A percentile compares a stretch with the other conserved stretches of the same genome.
These are phyloP conservation scores for Phalacrocorax brasilianus DNA, from an alignment of 2,113 vertebrate genomes.

Conservation along the genomic window DNA sequence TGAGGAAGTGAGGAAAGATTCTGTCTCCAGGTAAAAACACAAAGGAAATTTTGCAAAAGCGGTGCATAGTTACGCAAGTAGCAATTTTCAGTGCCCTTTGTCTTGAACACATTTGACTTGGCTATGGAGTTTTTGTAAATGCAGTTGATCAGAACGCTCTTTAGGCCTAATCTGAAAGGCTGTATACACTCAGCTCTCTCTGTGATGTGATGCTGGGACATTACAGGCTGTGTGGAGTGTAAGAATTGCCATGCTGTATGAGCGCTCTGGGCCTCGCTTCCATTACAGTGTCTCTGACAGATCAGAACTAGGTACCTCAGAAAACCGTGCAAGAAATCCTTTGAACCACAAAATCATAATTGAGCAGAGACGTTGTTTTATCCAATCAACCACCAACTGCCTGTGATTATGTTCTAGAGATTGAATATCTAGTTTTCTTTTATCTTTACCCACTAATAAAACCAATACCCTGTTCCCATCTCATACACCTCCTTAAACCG, in stretches of 20 bases:
- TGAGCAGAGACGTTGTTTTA: neutral
- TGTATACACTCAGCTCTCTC: accelerated
- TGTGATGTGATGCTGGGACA: neutral
- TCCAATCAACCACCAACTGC: neutral
- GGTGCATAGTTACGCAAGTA: neutral
- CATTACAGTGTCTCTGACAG: neutral
- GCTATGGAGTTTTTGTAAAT: neutral
- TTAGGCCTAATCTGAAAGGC: neutral
- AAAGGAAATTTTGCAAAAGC: neutral
- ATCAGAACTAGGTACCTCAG: neutral
- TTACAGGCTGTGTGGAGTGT: neutral
- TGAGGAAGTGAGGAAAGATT: neutral
- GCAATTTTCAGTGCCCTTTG: neutral
- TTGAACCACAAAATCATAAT: neutral
- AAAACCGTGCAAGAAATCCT: neutral
- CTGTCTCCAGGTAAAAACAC: neutral
- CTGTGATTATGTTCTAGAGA: neutral
- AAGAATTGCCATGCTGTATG: neutral
- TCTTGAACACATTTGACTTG: neutral
- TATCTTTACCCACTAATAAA: neutral
- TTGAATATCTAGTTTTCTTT: neutral
- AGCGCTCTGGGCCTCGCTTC: neutral
- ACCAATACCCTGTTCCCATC: neutral
- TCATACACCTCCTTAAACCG: neutral
- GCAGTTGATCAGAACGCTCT: neutral